Evolutionary conservation across 2,797 vertebrate genomes (phyloP), one percentile per base, ranked within the genome.

Genomic region (Gobio occitaniae): DNA sequence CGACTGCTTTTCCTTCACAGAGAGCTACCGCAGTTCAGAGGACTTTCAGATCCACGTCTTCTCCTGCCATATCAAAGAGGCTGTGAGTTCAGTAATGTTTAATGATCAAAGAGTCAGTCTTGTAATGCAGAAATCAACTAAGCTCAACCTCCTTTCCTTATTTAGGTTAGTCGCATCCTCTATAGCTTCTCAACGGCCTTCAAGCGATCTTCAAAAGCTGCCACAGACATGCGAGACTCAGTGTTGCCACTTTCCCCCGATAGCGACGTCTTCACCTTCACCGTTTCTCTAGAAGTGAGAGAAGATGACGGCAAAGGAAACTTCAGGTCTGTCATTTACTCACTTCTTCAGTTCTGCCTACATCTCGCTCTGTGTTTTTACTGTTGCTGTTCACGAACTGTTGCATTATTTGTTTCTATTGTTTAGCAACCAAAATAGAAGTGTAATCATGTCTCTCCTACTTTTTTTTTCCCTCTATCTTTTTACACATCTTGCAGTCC

Each of bases 261-360:
- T 7, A 93, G 95, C 17, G 97, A 99, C 84, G 93, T 97, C 12
- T 99, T 96, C 91, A 97, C 95, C 86, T 99, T 99, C 91, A 96
- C 92, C 21, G 97, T 98, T 86, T 96, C 97, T 2, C 90, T 99
- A 84, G 98, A 99, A 93, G 95, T 99, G 88, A 98, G 95, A 91
- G 98, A 99, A 94, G 98, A 99, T 65, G 98, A 99, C 86, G 96
- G 98, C 86, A 99, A 98, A 94, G 97, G 97, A 89, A 99, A 98
- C 93, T 99, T 96, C 91, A 98, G 97, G 98, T 99, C 91, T 93
- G 80, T 68, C 66, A n/a, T 75, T 32, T 21, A 72, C 66, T 41
- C 68, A 86, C 9, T 59, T 29, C 25, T 59, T 29, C 25, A 54
- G 15, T 25, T 78, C 63, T 82, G 12, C 19, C 36, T 78, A 8